phyloP scores from a whole-genome alignment of 2,797 vertebrate species.

The Passerculus sandwichensis region DNA sequence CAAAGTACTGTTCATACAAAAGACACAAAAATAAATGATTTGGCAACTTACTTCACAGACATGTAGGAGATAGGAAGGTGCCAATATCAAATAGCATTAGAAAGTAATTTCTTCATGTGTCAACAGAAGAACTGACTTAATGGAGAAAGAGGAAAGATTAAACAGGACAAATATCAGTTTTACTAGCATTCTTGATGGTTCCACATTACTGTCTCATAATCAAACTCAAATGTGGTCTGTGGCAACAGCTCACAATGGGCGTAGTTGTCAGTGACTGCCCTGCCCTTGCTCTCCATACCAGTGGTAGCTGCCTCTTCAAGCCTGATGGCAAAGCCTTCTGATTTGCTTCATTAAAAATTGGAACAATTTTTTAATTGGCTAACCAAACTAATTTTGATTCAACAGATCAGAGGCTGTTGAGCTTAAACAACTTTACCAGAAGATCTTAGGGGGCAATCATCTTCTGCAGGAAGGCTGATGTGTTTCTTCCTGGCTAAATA shows the following conservation, averaged over 20 bases:
- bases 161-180: not conserved
- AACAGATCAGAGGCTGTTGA: not conserved
- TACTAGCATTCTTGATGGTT: not conserved
- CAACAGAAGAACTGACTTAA: not conserved
- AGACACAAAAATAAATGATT: not conserved
- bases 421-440: not conserved
- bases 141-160: not conserved
- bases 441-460: not conserved
- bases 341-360: not conserved
- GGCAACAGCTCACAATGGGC: not conserved
- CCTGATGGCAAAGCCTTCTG: not conserved
- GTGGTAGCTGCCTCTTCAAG: not conserved
- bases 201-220: not conserved
- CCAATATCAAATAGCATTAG: not conserved
- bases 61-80: not conserved
- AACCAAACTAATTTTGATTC: not conserved
- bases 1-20: not conserved
- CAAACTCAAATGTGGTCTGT: not conserved
- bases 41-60: not conserved
- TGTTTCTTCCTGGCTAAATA: not conserved
- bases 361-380: not conserved
- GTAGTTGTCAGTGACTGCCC: not conserved
- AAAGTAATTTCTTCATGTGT: not conserved
- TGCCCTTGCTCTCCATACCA: not conserved
- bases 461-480: not conserved